Percentiles rank a stretch among this genome's conserved stretches.
Conservation (phyloP, 2,113 vertebrate species). For the Variabilichromis moorii region DNA sequence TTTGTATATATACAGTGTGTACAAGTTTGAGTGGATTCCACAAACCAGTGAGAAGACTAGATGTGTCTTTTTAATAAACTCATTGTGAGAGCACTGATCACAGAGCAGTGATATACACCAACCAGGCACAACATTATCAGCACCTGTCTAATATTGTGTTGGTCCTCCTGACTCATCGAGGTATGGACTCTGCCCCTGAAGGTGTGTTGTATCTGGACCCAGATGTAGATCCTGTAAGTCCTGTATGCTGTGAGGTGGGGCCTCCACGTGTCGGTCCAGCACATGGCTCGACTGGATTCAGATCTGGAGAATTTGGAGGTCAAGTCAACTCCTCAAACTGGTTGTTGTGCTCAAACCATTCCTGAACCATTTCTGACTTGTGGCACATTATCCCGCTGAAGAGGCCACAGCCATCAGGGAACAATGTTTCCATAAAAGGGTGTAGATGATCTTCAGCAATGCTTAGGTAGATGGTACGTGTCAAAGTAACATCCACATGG, state of each 20-base stretch:
- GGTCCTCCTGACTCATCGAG: background rate
- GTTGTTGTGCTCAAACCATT: background rate
- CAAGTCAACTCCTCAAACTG: background rate
- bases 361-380: background rate
- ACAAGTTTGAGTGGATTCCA: background rate
- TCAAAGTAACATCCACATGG: background rate
- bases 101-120: background rate
- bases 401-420: background rate
- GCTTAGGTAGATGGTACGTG: background rate
- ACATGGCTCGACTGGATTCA: background rate
- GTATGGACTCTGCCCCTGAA: background rate
- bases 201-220: background rate
- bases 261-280: background rate
- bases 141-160: accelerated
- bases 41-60: background rate
- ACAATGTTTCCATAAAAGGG: accelerated
- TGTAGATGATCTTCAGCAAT: background rate
- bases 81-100: background rate
- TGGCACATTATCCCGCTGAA: background rate
- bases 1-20: background rate
- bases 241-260: background rate
- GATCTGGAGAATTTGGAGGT: background rate
- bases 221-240: background rate
- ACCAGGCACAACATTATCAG: background rate
- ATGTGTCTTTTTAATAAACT: background rate